Conservation (phyloP, 2,113 vertebrate species). For the Otis tarda region DNA sequence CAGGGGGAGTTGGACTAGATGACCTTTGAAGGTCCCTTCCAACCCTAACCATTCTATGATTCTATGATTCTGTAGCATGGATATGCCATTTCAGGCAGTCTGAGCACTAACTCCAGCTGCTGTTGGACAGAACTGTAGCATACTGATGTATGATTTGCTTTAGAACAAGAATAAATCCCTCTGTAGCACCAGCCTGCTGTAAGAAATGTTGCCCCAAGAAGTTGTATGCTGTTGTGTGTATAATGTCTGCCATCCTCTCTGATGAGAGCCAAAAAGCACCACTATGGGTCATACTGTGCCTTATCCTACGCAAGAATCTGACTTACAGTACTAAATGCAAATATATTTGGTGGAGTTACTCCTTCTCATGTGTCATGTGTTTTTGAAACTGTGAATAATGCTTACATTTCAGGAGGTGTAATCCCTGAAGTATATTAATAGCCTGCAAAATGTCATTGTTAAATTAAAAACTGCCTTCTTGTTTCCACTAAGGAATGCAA, state of each 20-base stretch:
- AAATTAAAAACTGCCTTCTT: constrained; percentile 2
- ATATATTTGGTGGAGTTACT: neutral
- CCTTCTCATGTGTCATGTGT: neutral
- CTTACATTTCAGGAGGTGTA: neutral
- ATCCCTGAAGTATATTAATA: constrained; percentile 10
- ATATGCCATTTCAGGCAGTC: neutral
- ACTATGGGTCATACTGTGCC: neutral
- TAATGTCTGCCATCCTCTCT: neutral
- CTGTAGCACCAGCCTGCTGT: neutral
- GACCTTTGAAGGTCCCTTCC: too few relatives aligned
- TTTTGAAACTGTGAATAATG: constrained; percentile 1
- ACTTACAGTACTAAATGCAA: neutral
- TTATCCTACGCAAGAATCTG: neutral
- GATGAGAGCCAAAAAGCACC: neutral
- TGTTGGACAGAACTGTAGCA: neutral
- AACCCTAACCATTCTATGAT: too few relatives aligned
- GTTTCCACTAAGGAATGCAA: neutral
- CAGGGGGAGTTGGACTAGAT: too few relatives aligned
- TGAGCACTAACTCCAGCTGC: neutral
- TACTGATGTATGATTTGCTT: neutral
- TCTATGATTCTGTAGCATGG: neutral
- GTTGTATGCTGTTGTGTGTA: neutral
- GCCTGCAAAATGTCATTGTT: neutral
- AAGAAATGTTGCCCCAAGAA: neutral
- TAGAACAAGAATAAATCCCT: neutral